Evolutionary conservation across 2,797 vertebrate genomes (phyloP).

Genomic region (Centroberyx gerrardi): DNA sequence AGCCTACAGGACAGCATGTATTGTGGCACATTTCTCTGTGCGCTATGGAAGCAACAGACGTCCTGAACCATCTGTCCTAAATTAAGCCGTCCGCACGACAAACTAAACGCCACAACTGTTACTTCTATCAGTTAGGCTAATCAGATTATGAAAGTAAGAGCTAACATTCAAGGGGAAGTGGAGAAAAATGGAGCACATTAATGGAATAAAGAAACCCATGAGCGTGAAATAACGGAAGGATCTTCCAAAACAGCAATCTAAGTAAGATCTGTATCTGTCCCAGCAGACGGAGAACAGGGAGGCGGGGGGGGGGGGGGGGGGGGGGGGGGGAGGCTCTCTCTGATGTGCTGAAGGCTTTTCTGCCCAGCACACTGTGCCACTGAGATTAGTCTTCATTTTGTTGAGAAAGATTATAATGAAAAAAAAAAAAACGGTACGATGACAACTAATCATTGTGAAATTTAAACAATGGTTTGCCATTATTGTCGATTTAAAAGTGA

Average conservation of each 20-base stretch:
- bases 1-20: conserved; percentile 18
- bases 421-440: conserved; percentile 2
- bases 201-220: conserved; percentile 46
- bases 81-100: conserved; percentile 17
- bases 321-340: conserved; percentile 11
- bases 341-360: conserved; percentile 55
- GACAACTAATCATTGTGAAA: conserved; percentile 12
- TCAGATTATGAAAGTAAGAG: conserved; percentile 51
- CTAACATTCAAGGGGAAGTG: conserved; percentile 12
- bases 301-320: background rate
- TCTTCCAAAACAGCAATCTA: conserved; percentile 57
- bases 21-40: conserved; percentile 29
- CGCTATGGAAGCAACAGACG: conserved; percentile 5
- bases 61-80: conserved; percentile 20
- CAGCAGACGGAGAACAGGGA: conserved; percentile 30
- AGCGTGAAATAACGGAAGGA: conserved; percentile 64
- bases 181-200: conserved; percentile 51
- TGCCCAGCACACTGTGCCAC: conserved; percentile 26
- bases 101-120: conserved; percentile 10
- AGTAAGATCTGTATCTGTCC: conserved; percentile 67
- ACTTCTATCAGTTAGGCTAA: conserved; percentile 45
- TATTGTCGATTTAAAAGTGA: conserved; percentile 39
- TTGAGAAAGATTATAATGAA: conserved; percentile 26
- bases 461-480: conserved; percentile 32
- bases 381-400: conserved; percentile 57